A percentile compares a stretch with the other conserved stretches of the same genome.
Evolutionary conservation across 2,797 vertebrate genomes (phyloP).

Genomic region (Syncerus caffer): DNA sequence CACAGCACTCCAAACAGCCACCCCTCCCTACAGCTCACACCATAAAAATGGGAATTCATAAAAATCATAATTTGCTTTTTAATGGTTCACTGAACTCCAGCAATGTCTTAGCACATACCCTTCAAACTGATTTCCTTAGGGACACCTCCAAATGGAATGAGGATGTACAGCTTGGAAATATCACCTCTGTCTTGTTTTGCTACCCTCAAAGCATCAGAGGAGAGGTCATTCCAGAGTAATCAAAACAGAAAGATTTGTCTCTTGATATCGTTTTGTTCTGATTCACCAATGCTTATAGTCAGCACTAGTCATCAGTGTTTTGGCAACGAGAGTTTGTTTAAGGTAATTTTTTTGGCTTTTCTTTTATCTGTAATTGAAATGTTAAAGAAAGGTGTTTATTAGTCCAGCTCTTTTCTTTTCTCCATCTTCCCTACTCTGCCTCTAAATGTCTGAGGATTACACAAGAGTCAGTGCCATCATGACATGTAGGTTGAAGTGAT

Average conservation of each 20-base stretch:
- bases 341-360: constrained; percentile 5
- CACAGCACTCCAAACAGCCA: not conserved
- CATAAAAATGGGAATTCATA: constrained; percentile 42
- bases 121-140: not conserved
- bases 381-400: not conserved
- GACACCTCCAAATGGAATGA: not conserved
- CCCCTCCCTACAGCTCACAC: constrained; percentile 1
- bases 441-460: not conserved
- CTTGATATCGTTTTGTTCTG: not conserved
- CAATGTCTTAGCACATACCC: not conserved
- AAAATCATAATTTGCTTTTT: constrained; percentile 42
- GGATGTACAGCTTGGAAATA: not conserved
- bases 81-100: constrained; percentile 1
- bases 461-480: not conserved
- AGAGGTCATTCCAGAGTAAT: not conserved
- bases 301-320: not conserved
- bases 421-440: not conserved
- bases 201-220: not conserved
- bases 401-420: not conserved
- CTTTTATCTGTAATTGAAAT: not conserved
- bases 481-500: not conserved
- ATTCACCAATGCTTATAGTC: not conserved
- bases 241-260: not conserved
- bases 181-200: not conserved
- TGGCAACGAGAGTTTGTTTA: not conserved